These are phyloP conservation scores for Acanthurus leucopareius DNA, from an alignment of 2,797 vertebrate species.

Conservation along the genomic window DNA sequence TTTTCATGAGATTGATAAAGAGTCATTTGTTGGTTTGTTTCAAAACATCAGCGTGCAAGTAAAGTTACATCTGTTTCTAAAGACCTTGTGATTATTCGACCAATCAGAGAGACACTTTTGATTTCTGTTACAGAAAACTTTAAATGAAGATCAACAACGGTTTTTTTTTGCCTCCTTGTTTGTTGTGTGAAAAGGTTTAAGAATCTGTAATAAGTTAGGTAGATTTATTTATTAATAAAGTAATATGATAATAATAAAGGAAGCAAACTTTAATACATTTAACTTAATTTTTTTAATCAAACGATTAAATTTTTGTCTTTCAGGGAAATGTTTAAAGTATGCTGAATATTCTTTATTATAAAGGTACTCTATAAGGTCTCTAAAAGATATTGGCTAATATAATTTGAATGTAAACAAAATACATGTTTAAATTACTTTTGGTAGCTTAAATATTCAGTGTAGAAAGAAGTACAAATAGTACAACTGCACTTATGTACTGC, in stretches of 20 bases:
- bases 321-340: not conserved
- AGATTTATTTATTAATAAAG: not conserved
- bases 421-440: no score
- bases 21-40: not conserved
- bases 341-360: not conserved
- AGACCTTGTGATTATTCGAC: slow-evolving; percentile 30
- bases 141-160: slow-evolving; percentile 6
- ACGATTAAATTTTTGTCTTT: not conserved
- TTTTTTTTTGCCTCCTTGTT: not conserved
- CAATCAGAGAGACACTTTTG: not conserved
- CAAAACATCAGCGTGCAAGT: not conserved
- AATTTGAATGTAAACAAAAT: no score
- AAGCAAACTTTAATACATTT: not conserved
- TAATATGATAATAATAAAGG: not conserved
- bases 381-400: not conserved
- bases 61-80: not conserved
- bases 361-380: not conserved
- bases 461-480: no score
- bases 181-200: not conserved
- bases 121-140: slow-evolving; percentile 7
- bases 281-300: not conserved
- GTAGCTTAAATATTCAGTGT: no score
- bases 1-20: not conserved
- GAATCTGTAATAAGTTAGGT: not conserved
- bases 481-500: not conserved